Evolutionary conservation across 1,140 invertebrate genomes (phyloP).

Genomic region (Heliconius himera): DNA sequence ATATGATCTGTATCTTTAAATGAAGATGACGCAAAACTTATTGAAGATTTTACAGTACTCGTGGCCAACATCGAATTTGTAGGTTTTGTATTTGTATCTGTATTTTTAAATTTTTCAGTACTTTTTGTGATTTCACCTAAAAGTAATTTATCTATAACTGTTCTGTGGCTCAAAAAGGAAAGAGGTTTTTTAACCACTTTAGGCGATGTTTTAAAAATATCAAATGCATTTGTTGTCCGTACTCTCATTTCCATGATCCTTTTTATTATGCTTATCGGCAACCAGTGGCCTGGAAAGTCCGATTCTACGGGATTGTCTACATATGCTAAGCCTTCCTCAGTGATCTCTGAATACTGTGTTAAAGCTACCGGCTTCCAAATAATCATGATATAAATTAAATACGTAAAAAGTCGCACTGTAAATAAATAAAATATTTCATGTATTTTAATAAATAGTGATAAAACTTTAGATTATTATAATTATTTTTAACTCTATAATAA

Average conservation of each 20-base stretch:
- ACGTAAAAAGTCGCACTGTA: conserved; percentile 46
- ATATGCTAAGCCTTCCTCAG: conserved; percentile 46
- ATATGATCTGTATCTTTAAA: background rate
- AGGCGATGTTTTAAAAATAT: background rate
- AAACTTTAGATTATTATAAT: too few relatives aligned
- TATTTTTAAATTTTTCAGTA: background rate
- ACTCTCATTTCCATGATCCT: conserved; percentile 54
- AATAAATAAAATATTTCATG: conserved; percentile 19
- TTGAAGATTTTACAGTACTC: background rate
- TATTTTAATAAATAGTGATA: too few relatives aligned
- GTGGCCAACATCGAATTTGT: background rate
- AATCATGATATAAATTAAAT: conserved; percentile 36
- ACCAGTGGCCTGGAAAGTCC: conserved; percentile 57
- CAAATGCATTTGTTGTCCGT: conserved; percentile 21
- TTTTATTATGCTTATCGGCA: conserved; percentile 58
- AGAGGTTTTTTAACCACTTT: background rate
- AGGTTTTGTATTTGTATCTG: background rate
- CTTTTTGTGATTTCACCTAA: background rate
- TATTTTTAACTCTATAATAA: too few relatives aligned
- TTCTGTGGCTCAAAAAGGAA: background rate
- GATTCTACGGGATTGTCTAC: conserved; percentile 62
- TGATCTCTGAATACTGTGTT: conserved; percentile 34
- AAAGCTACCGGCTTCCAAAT: conserved; percentile 30
- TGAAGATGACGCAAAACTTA: background rate
- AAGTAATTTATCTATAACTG: background rate